These are phyloP conservation scores for Lydus trimaculatus DNA, from an alignment of 2,888 invertebrate genomes.

Conservation along the genomic window DNA sequence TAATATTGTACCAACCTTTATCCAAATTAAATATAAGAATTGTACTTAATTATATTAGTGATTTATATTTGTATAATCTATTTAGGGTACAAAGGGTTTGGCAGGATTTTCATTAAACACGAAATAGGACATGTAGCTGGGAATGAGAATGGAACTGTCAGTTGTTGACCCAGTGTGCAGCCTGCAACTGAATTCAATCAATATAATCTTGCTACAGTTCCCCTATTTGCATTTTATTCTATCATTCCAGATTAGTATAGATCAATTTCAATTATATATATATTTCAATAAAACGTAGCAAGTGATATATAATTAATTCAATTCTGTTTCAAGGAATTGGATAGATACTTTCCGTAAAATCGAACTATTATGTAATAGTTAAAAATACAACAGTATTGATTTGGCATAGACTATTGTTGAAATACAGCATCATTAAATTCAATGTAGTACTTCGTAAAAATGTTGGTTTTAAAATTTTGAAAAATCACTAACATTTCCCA, in stretches of 20 bases:
- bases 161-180: slow-evolving; percentile 39
- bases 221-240: slow-evolving; percentile 33
- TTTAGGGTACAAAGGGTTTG: neutral
- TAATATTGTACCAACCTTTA: neutral
- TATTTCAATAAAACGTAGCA: neutral
- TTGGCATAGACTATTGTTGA: neutral
- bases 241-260: slow-evolving; percentile 13
- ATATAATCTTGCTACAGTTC: slow-evolving; percentile 33
- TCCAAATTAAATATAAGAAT: neutral
- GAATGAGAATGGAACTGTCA: slow-evolving; percentile 17
- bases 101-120: neutral
- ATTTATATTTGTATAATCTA: neutral
- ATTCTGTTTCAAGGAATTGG: too few species aligned
- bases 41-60: neutral
- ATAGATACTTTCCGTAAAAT: neutral
- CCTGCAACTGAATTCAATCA: slow-evolving; percentile 37
- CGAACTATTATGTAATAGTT: neutral
- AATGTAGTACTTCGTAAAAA: neutral
- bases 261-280: neutral
- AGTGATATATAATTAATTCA: too few species aligned
- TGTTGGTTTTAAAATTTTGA: neutral
- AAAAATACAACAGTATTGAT: neutral
- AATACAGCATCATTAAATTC: neutral
- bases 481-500: neutral
- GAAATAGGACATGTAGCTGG: neutral